These are phyloP conservation scores for Carterocephalus palaemon DNA, from an alignment of 2,888 invertebrate species.

Conservation along the genomic window DNA sequence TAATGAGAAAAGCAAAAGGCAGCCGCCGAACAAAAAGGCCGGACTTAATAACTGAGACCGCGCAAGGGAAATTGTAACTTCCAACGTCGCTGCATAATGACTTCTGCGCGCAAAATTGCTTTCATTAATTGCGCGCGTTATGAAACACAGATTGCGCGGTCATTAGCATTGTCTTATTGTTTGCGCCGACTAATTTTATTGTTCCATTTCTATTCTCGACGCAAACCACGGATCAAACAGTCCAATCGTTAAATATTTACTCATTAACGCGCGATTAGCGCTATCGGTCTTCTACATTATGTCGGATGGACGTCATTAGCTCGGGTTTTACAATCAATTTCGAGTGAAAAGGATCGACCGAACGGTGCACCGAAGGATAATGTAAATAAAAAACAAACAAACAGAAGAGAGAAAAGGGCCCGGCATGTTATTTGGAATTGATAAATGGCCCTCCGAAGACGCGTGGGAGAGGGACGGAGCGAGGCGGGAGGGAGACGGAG, in stretches of 20 bases:
- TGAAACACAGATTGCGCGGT: conserved; percentile 46
- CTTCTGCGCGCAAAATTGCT: conserved; percentile 59
- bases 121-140: conserved; percentile 55
- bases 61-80: conserved; percentile 57
- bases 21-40: conserved; percentile 45
- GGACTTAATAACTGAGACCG: conserved; percentile 49
- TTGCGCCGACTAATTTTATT: conserved; percentile 37
- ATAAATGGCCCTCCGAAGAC: conserved; percentile 75
- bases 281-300: conserved; percentile 68
- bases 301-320: conserved; percentile 66
- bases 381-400: conserved; percentile 76
- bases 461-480: conserved; percentile 60
- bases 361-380: conserved; percentile 68
- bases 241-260: conserved; percentile 40
- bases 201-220: conserved; percentile 38
- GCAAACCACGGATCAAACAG: conserved; percentile 10
- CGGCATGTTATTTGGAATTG: conserved; percentile 78
- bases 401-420: conserved; percentile 69
- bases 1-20: conserved; percentile 55
- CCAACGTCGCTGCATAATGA: conserved; percentile 59
- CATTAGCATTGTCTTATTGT: conserved; percentile 45
- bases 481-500: conserved; percentile 55
- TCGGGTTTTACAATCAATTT: conserved; percentile 74
- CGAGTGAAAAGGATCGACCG: conserved; percentile 55
- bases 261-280: conserved; percentile 65